A percentile compares a stretch with the other conserved stretches of the same genome.
Conservation (phyloP, 1,140 invertebrate genomes). For the Bombus terrestris region DNA sequence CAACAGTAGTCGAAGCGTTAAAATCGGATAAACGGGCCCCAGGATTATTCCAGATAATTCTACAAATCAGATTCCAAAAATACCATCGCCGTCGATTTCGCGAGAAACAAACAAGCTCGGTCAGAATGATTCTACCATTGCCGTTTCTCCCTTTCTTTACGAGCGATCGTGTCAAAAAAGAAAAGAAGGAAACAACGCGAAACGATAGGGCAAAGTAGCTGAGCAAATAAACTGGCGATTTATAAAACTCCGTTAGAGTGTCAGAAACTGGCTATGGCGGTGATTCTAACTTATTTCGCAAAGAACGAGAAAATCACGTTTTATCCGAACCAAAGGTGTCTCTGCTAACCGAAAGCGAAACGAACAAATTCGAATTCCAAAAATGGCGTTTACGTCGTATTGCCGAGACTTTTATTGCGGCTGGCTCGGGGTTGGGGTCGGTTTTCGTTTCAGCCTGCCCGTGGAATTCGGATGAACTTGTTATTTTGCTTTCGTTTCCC, state of each 20-base stretch:
- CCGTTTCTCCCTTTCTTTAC: too few relatives aligned
- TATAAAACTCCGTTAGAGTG: not conserved
- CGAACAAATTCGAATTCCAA: conserved; percentile 27
- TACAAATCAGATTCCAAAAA: too few relatives aligned
- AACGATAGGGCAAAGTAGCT: not conserved
- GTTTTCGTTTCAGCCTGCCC: not conserved
- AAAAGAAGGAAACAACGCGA: not conserved
- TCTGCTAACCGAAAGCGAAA: not conserved
- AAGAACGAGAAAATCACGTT: not conserved
- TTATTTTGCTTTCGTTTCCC: conserved; percentile 53
- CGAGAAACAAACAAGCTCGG: too few relatives aligned
- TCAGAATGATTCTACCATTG: too few relatives aligned
- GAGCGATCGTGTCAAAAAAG: too few relatives aligned
- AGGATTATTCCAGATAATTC: too few relatives aligned
- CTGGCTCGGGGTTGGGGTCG: not conserved
- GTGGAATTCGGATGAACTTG: conserved; percentile 64
- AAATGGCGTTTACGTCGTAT: conserved; percentile 41
- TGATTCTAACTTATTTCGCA: not conserved
- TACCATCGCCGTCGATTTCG: too few relatives aligned
- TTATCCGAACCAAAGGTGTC: not conserved
- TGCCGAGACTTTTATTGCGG: conserved; percentile 37
- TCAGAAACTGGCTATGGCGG: too few relatives aligned
- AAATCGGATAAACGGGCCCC: too few relatives aligned
- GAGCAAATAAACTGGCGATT: not conserved
- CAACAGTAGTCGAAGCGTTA: too few relatives aligned